Evolutionary conservation across 2,113 vertebrate species (phyloP), one percentile per base, ranked within the genome.

Genomic region (Seriola quinqueradiata): DNA sequence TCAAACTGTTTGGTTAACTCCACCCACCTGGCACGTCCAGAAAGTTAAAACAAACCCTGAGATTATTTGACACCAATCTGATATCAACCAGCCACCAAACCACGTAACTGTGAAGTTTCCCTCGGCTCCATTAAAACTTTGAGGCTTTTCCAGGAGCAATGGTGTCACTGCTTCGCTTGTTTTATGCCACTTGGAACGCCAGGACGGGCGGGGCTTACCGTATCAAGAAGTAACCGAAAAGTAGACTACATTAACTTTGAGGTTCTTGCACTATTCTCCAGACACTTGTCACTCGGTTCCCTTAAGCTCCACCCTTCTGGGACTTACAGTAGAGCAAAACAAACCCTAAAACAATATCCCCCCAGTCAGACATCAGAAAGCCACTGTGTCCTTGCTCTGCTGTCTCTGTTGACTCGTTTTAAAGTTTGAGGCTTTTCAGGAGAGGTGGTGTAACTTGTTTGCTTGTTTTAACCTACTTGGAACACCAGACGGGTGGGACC

Each of bases 171-270:
- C 42, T 44, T 50, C 1, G 21, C 14, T 69, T 77, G 68, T 59
- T 81, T 70, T 65, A 19, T 44, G 13, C 44, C 61, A 52, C 77
- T 61, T 64, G 7, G 32, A 46, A 11, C 79, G 52, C 76, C 79
- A 54, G 70, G 70, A 4, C 38, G 48, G 75, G 85, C 76, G 80
- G 76, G n/a, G 23, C 36, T 74, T 44, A 58, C 6, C 10, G 7
- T 17, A 40, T 57, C 28, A 52, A 19, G 21, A 19, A 23, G 25
- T 17, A 9, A 48, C 4, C 32, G 46, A n/a, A 28, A 52, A 36
- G 19, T 50, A 4, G 40, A 72, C 55, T 1, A n/a, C 13, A 46
- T 48, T 48, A 42, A 42, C 10, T 55, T 42, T 66, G 2, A 46
- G 23, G 50, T 50, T 67, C 2, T 8, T 19, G 3, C 11, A 58